A percentile compares a stretch with the other conserved stretches of the same genome.
Evolutionary conservation across 35 echinoderm and acorn worm species (phyloP).

Genomic region (Eucidaris tribuloides): DNA sequence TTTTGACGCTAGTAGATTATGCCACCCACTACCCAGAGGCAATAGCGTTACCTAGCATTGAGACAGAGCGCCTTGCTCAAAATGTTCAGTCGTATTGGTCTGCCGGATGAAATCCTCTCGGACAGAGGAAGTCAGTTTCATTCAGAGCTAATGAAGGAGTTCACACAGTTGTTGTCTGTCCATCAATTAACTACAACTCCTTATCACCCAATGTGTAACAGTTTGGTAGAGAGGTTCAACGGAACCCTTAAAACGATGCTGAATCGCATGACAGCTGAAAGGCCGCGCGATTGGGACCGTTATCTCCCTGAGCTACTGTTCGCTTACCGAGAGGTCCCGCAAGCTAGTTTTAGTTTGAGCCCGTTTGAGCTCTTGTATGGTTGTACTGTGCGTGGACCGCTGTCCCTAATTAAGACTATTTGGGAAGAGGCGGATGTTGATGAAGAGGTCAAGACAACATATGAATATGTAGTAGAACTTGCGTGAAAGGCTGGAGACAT

Average conservation of each 20-base stretch:
- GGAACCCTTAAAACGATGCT: slow-evolving; percentile 57
- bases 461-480: not conserved
- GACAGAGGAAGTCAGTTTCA: not conserved
- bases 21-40: slow-evolving; percentile 23
- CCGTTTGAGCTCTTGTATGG: slow-evolving; percentile 66
- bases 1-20: slow-evolving; percentile 12
- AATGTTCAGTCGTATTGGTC: not conserved
- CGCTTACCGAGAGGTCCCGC: slow-evolving; percentile 58
- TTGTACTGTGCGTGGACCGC: slow-evolving; percentile 26
- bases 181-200: not conserved
- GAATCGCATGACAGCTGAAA: not conserved
- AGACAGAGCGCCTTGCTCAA: not conserved
- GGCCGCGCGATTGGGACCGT: slow-evolving; percentile 42
- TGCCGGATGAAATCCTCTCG: not conserved
- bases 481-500: not conserved
- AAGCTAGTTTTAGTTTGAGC: not conserved
- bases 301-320: slow-evolving; percentile 49
- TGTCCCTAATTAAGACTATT: slow-evolving; percentile 4
- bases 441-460: not conserved
- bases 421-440: not conserved
- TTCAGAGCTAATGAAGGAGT: not conserved
- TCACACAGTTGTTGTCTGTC: not conserved
- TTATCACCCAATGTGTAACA: slow-evolving; percentile 49
- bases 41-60: slow-evolving; percentile 8
- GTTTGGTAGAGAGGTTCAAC: slow-evolving; percentile 47